Evolutionary conservation across 2,113 vertebrate species (phyloP).

Genomic region (Percina caprodes): DNA sequence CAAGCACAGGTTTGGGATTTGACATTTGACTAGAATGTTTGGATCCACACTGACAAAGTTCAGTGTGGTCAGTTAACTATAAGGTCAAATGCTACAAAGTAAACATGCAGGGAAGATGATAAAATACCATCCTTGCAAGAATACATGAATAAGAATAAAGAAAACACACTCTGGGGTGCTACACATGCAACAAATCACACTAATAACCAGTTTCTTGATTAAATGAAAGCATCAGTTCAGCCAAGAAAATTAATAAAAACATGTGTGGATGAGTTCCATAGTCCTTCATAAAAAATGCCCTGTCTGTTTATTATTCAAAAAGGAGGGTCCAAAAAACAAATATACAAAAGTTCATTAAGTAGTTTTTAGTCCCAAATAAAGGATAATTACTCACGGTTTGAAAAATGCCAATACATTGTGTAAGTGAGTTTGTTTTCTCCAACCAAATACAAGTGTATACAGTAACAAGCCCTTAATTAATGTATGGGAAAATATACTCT

Average conservation of each 20-base stretch:
- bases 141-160: constrained; percentile 8
- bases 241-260: constrained; percentile 9
- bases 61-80: constrained; percentile 1
- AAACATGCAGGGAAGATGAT: constrained; percentile 19
- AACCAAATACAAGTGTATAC: neutral
- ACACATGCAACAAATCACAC: neutral
- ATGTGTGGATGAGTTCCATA: neutral
- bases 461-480: neutral
- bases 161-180: constrained; percentile 2
- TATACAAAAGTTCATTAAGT: constrained; percentile 24
- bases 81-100: constrained; percentile 6
- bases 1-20: constrained; percentile 22
- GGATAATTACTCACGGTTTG: neutral
- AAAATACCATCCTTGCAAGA: neutral
- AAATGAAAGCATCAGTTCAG: no score
- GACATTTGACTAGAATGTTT: constrained; percentile 53
- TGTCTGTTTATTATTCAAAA: constrained; percentile 47
- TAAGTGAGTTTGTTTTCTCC: neutral
- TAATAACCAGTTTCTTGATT: neutral
- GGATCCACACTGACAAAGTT: constrained; percentile 10
- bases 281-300: constrained; percentile 25
- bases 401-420: neutral
- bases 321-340: constrained; percentile 17
- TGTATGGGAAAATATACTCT: neutral
- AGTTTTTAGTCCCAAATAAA: constrained; percentile 6